Evolutionary conservation across 2,888 invertebrate genomes (phyloP), one percentile per base, ranked within the genome.

Genomic region (Portevinia maculata): DNA sequence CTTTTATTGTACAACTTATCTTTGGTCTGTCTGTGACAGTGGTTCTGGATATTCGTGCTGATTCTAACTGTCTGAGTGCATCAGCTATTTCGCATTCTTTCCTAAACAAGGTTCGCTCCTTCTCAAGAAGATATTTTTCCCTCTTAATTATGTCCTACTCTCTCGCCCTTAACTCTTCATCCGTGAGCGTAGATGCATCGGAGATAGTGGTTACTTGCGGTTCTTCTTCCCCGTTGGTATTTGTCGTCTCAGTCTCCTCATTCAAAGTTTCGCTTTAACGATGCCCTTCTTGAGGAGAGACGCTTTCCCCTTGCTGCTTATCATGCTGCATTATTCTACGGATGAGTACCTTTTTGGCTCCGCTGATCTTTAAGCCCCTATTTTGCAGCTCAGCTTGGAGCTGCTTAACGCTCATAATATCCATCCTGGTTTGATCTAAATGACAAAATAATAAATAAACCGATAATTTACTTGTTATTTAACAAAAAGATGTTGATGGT

Each of bases 71-170:
- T 5, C 19, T 48, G 1, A 59, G 21, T 19, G 57, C 37, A 1
- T 69, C 50, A 3, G 34, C 34, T 34, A 69, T 15, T 13, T 59
- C 70, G 0, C 39, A 50, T 9, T 70, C 70, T 32, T 59, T 28
- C 48, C 6, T 15, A 21, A 69, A 19, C 1, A 50, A 1, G 4
- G 3, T 24, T 24, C 48, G 21, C 28, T 69, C 46, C 11, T 69
- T 69, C 48, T 57, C 57, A 21, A 69, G 48, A 5, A 69, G 28
- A 7, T 37, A 24, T 48, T 13, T 13, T 34, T 69, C 48, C 1
- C 37, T n/a, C 15, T 46, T 46, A 13, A 57, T 55, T 11, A 69
- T 48, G 37, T 24, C n/a, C n/a, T n/a, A n/a, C n/a, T n/a, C n/a
- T n/a, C n/a, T n/a, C n/a, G n/a, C n/a, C n/a, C n/a, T n/a, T n/a